Base-by-base conservation (phyloP, 2,113 vertebrate species). In the Elachura formosa region DNA sequence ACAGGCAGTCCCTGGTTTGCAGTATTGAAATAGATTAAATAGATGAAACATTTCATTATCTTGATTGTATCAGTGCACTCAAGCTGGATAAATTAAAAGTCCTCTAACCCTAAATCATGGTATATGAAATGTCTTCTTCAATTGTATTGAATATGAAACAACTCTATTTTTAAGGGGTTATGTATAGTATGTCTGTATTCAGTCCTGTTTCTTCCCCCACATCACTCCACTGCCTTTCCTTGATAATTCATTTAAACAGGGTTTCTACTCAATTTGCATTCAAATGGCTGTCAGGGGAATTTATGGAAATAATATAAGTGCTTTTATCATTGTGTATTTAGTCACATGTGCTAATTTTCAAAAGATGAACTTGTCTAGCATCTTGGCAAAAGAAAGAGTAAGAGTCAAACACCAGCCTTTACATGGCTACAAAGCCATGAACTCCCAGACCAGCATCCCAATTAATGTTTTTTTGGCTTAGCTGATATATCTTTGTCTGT, bases 231-330 rank as follows among this genome's bases (percentile, higher is more conserved):
- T 6, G 18, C 62, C 63, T 85, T 69, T 85, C 71, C 84, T 61
- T 78, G 63, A 93, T 94, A 94, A 96, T 96, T 96, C 84, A 83
- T 96, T 96, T 94, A 93, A 94, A 83, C 78, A 81, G 55, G 51
- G 63, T 76, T 96, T 93, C 95, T 80, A 61, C 85, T 90, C 69
- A 88, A 95, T 96, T 95, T 94, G 90, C 91, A 95, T 95, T 91
- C 89, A 96, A 94, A 90, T 93, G 64, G 83, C 85, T 95, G 89
- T 90, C 92, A 92, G 78, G 94, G 78, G 94, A 96, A 93, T 96
- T 97, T 94, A 94, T 96, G 93, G 94, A 97, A 95, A 93, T 97
- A 95, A 96, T 96, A 94, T 92, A 96, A 96, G 93, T 94, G 91
- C 95, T 96, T 96, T 91, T 96, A 91, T 96, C 94, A 93, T 80